Base-by-base conservation (phyloP, 2,888 invertebrate species). In the Xiphydria camelus region DNA sequence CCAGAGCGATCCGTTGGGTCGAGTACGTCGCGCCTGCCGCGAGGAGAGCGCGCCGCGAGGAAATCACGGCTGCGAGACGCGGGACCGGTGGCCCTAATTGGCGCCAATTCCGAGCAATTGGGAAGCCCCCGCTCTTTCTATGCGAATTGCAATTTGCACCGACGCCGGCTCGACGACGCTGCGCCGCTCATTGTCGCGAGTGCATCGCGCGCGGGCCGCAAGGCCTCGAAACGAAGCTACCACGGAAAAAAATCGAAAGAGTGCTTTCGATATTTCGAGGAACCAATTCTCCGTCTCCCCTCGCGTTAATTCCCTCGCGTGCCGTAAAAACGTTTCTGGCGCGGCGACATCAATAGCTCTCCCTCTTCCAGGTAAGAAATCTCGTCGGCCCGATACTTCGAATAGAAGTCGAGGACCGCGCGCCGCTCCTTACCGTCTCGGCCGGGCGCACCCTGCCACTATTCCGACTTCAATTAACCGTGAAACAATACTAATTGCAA, bases 41-140 rank as follows among this genome's bases (percentile, higher is more conserved):
- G 45, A 53, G 55, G n/a, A n/a, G n/a, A n/a, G n/a, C n/a, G n/a
- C n/a, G n/a, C n/a, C n/a, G n/a, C n/a, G n/a, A n/a, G n/a, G n/a
- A n/a, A n/a, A n/a, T n/a, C n/a, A n/a, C n/a, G n/a, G n/a, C 45
- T 39, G 49, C 49, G 45, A 48, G 42, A 53, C 57, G 57, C 49
- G 51, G 61, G 70, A 70, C 70, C 70, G 68, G 51, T 61, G 62
- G 50, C 62, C 66, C 61, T 67, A 73, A 73, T 73, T 73, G 67
- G 49, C 57, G 61, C 48, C 65, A 72, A 73, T 73, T 72, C 55
- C 54, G 53, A 51, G 47, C 70, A 70, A 72, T 72, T 71, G 62
- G 39, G 12, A 29, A 29, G 29, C 29, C 14, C 29, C 15, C 29
- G 10, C 6, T 15, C 29, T n/a, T n/a, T n/a, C n/a, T n/a, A n/a